Conservation (phyloP, 37 sponge, comb jelly and placozoan species). For the Hormiphora californensis region DNA sequence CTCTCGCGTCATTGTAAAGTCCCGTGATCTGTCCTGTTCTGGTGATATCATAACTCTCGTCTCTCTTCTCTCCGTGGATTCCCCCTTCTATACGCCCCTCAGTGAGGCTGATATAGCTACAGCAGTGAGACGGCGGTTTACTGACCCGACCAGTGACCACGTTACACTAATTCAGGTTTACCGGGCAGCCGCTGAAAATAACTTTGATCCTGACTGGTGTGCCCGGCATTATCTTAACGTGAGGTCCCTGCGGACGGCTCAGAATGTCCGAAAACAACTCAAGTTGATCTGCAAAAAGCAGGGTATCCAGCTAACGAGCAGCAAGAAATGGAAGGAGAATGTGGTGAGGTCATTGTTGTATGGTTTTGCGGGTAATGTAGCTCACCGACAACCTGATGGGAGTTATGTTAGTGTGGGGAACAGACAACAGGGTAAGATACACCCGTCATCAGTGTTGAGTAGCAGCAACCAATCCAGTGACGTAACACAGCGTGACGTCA, state of each 20-base stretch:
- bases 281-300: conserved; percentile 62
- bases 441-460: conserved; percentile 43
- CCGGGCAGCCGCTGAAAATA: conserved; percentile 69
- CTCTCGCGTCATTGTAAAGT: conserved; percentile 62
- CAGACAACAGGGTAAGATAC: conserved; percentile 39
- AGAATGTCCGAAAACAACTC: conserved; percentile 70
- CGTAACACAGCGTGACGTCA: background rate
- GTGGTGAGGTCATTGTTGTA: background rate
- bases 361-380: background rate
- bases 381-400: conserved; percentile 14
- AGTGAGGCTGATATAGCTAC: conserved; percentile 58
- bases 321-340: conserved; percentile 55
- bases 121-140: conserved; percentile 63
- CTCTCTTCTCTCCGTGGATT: conserved; percentile 81
- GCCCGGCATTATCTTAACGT: conserved; percentile 74
- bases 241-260: conserved; percentile 66
- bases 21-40: conserved; percentile 59
- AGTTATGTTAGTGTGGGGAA: conserved; percentile 9
- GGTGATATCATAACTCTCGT: conserved; percentile 75
- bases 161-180: conserved; percentile 74
- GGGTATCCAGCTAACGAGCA: conserved; percentile 56
- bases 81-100: conserved; percentile 74
- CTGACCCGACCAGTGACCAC: conserved; percentile 78
- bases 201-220: conserved; percentile 69
- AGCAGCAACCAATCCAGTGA: background rate